Conservation (phyloP, 2,797 vertebrate species). For the Betta splendens region DNA sequence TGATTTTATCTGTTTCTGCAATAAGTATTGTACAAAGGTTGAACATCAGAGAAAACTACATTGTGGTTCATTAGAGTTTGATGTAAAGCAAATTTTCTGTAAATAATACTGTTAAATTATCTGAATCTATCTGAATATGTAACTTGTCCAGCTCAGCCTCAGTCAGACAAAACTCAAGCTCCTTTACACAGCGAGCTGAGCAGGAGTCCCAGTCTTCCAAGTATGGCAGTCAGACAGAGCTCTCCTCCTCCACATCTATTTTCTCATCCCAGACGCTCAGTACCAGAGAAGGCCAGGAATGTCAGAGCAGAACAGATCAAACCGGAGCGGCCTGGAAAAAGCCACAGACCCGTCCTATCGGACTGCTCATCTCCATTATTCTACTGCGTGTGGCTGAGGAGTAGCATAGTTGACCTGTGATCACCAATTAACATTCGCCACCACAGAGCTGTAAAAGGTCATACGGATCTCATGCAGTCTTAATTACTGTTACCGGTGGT, state of each 20-base stretch:
- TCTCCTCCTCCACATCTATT: constrained; percentile 62
- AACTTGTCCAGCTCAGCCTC: constrained; percentile 32
- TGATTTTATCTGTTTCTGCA: too few species aligned
- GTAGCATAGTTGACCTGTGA: constrained; percentile 26
- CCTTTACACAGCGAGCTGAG: constrained; percentile 68
- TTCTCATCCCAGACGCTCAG: constrained; percentile 53
- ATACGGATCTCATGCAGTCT: constrained; percentile 6
- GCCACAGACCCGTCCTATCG: constrained; percentile 12
- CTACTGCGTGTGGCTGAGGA: background rate
- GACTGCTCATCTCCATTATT: constrained; percentile 19
- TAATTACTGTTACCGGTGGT: background rate
- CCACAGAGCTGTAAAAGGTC: constrained; percentile 6
- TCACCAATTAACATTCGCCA: constrained; percentile 9
- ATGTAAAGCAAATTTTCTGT: too few species aligned
- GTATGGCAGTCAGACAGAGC: constrained; percentile 73
- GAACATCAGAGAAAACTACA: too few species aligned
- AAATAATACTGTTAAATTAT: too few species aligned
- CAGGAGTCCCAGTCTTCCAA: constrained; percentile 69
- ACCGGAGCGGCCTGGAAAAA: constrained; percentile 33
- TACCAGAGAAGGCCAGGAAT: constrained; percentile 76
- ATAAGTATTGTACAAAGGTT: too few species aligned
- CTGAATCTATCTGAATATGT: too few species aligned
- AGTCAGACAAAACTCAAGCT: constrained; percentile 20
- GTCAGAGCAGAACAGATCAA: constrained; percentile 51
- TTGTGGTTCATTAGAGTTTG: too few species aligned